Conservation (phyloP, 2,888 invertebrate species). For the Drosophila mulleri region DNA sequence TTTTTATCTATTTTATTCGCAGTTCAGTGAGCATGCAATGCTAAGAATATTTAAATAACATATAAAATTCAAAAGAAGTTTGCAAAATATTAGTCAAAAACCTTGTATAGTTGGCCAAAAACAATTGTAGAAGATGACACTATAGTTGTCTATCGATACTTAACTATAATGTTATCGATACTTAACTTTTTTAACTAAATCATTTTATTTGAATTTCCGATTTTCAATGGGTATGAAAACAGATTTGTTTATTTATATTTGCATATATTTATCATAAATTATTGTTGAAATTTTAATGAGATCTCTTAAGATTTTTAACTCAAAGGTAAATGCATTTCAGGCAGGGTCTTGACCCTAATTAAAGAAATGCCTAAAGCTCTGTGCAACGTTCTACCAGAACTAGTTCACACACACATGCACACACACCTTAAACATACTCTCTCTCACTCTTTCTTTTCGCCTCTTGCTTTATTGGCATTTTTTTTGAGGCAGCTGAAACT, state of each 20-base stretch:
- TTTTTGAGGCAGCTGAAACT: conserved; percentile 38
- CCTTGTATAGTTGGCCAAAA: not conserved
- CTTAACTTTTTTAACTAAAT: too few relatives aligned
- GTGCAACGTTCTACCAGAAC: not conserved
- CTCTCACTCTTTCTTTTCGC: not conserved
- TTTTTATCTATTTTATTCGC: not conserved
- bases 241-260: too few relatives aligned
- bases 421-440: not conserved
- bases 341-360: conserved; percentile 32
- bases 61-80: not conserved
- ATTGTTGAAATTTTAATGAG: not conserved
- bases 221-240: too few relatives aligned
- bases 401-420: not conserved
- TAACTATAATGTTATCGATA: too few relatives aligned
- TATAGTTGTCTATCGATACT: too few relatives aligned
- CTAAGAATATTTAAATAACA: not conserved
- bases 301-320: not conserved
- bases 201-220: too few relatives aligned
- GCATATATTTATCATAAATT: too few relatives aligned
- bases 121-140: too few relatives aligned
- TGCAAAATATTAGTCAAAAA: not conserved
- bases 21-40: not conserved
- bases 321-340: not conserved
- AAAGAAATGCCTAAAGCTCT: conserved; percentile 32
- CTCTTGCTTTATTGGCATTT: not conserved